These are phyloP conservation scores for Silurus lanzhouensis DNA, from an alignment of 2,797 vertebrate species.

Conservation along the genomic window DNA sequence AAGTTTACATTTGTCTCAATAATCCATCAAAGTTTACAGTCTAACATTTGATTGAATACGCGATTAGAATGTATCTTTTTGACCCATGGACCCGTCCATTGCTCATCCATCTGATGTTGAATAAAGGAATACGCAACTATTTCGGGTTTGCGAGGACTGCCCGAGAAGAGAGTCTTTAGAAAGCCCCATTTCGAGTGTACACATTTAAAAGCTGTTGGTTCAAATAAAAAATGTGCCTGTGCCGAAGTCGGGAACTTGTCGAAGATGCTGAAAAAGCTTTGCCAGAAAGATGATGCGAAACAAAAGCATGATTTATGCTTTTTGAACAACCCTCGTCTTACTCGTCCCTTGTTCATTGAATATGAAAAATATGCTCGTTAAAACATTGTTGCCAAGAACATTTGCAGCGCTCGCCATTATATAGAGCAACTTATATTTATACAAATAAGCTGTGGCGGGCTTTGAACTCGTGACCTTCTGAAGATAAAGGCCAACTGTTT, in stretches of 20 bases:
- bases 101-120: background rate
- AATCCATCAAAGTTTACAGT: background rate
- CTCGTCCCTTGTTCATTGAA: background rate
- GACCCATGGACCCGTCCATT: no score
- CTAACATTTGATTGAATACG: background rate
- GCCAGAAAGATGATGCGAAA: background rate
- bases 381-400: background rate
- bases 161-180: background rate
- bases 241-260: background rate
- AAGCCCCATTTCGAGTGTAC: background rate
- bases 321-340: background rate
- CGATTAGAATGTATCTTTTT: background rate
- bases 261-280: background rate
- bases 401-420: no score
- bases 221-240: background rate
- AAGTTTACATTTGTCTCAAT: background rate
- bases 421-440: no score
- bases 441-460: no score
- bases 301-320: background rate
- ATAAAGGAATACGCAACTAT: background rate
- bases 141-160: background rate
- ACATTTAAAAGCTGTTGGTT: background rate
- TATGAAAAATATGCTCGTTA: background rate
- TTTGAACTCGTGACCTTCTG: no score
- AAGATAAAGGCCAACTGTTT: no score